Base-by-base conservation (phyloP, 2,113 vertebrate species). In the Pavo muticus region DNA sequence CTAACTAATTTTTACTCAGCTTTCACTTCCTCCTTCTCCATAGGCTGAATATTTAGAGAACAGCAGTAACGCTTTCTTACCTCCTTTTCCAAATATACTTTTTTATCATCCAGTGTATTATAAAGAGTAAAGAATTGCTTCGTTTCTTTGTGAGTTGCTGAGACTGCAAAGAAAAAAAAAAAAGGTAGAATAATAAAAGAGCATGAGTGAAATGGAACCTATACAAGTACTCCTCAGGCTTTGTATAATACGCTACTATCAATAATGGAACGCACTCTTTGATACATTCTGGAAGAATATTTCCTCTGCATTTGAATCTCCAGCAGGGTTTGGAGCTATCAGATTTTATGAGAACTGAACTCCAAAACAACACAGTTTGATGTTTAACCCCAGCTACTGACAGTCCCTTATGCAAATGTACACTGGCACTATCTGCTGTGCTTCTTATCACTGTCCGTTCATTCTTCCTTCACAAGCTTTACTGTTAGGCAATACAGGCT, bases 91-190 rank as follows among this genome's bases (percentile, higher is more conserved):
- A 99, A 97, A 90, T 99, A 99, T 27, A 99, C 98, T 94, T 99
- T 99, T 97, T 99, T 99, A 97, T 99, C 99, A 65, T 99, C 99
- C 91, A 99, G 92, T 11, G 99, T 99, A 94, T 99, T 99, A 90
- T 99, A 99, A 40, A 99, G 98, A 4, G 99, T 99, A 97, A 99
- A 99, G 98, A 99, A 99, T 87, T 99, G 99, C 93, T 99, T 99
- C 1, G 99, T 99, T 97, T 99, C 99, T 96, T 99, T 99, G 96
- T 99, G 99, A 45, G 99, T 99, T 37, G 99, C 99, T 60, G 99
- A 99, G 88, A 99, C 99, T 99, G 95, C 65, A 97, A 97, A 96
- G 21, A 77, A 73, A 95, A 81, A 77, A 61, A 93, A 44, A 18
- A 60, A 64, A 10, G 54, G 35, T 10, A 94, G 32, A 60, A 45